Conservation (phyloP, 1,140 invertebrate species). For the Euura lappo region DNA sequence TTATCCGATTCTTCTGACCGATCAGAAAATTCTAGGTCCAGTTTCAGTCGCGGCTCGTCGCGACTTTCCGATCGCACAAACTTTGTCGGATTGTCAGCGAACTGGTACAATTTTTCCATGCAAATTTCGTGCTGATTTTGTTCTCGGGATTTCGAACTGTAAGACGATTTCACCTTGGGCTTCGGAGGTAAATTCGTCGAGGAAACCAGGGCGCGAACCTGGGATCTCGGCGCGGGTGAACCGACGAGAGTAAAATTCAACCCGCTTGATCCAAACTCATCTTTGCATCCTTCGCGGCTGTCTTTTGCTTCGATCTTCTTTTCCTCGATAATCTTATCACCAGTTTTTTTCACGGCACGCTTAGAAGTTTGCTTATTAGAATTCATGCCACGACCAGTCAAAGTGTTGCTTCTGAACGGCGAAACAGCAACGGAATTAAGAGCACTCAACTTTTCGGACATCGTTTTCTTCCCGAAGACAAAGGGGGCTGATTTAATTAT, state of each 20-base stretch:
- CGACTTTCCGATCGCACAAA: constrained; percentile 9
- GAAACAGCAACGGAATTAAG: background rate
- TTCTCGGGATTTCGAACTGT: constrained; percentile 9
- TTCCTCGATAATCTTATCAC: background rate
- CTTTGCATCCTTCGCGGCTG: background rate
- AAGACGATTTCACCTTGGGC: background rate
- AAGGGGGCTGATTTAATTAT: no score
- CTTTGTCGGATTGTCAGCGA: constrained; percentile 15
- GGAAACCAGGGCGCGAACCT: background rate
- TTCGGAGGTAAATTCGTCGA: background rate
- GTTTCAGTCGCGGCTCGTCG: constrained; percentile 12
- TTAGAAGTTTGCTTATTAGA: background rate
- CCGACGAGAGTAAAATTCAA: constrained; percentile 14
- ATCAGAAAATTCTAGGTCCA: constrained; percentile 4
- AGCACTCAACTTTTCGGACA: background rate
- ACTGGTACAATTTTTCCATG: constrained; percentile 6
- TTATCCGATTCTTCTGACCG: background rate
- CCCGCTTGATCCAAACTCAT: background rate
- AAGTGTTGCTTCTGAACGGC: background rate
- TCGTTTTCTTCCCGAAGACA: background rate
- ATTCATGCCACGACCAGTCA: background rate
- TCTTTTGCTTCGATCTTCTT: background rate
- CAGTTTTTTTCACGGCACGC: background rate
- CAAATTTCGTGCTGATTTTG: background rate
- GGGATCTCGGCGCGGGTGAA: constrained; percentile 9